Conservation (phyloP, 2,888 invertebrate species). For the Cataglyphis livida region DNA sequence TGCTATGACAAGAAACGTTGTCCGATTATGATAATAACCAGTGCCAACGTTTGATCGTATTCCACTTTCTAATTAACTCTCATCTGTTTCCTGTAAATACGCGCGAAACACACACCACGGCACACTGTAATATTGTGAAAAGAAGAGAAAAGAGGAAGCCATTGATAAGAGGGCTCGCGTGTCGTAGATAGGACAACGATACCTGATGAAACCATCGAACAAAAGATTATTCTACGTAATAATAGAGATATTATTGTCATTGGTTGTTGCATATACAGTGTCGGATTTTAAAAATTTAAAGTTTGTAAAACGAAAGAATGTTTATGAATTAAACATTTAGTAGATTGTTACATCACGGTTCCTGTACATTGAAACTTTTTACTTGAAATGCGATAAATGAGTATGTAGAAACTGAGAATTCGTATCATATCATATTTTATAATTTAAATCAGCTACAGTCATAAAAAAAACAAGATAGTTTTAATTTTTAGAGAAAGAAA, state of each 20-base stretch:
- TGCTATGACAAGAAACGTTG: neutral
- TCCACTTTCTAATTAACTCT: neutral
- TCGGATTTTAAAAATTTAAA: neutral
- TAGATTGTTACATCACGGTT: neutral
- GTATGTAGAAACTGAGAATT: neutral
- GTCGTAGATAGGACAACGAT: neutral
- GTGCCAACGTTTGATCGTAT: constrained; percentile 18
- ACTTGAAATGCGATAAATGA: too few relatives aligned
- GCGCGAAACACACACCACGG: neutral
- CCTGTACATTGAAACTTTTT: neutral
- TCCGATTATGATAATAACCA: constrained; percentile 13
- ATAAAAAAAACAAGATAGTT: neutral
- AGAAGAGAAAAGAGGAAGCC: neutral
- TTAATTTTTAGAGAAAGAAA: neutral
- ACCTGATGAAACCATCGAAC: neutral
- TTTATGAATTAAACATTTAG: neutral
- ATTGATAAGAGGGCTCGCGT: neutral
- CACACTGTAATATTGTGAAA: constrained; percentile 13
- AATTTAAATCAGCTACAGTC: neutral
- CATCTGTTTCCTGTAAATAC: constrained; percentile 32
- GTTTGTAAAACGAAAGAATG: neutral
- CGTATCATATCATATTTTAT: neutral
- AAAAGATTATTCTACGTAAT: neutral
- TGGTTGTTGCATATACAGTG: neutral
- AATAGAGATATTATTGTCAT: neutral